phyloP scores from a whole-genome alignment of 2,888 invertebrate species.

The Tipula lateralis region DNA sequence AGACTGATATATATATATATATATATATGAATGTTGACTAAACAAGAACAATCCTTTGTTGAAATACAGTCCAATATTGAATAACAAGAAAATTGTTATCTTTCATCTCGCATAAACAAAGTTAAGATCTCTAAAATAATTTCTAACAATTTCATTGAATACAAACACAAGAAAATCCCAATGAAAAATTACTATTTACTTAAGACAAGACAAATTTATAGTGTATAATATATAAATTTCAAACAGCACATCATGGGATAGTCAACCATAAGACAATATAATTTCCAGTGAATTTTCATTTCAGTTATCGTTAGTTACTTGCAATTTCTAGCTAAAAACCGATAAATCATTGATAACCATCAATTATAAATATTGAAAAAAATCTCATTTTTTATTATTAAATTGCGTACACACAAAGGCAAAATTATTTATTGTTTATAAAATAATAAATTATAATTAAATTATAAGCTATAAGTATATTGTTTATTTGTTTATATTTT shows the following conservation, averaged over 20 bases:
- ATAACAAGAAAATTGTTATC: background rate
- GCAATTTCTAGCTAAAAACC: background rate
- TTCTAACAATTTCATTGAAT: background rate
- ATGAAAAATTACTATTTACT: background rate
- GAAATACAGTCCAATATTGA: background rate
- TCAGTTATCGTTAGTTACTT: background rate
- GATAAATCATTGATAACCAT: conserved; percentile 19
- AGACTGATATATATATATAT: too few relatives aligned
- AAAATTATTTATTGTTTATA: background rate
- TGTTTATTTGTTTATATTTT: conserved; percentile 8
- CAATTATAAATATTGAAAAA: background rate
- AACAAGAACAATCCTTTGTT: background rate
- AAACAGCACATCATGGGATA: background rate
- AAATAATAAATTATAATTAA: conserved; percentile 9
- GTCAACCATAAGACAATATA: background rate
- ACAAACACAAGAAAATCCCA: background rate
- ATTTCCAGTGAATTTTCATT: background rate
- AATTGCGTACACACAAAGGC: background rate
- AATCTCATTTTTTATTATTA: background rate
- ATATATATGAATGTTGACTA: too few relatives aligned
- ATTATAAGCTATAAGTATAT: background rate
- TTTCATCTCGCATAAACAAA: background rate
- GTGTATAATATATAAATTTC: too few relatives aligned
- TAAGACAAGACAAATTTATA: background rate
- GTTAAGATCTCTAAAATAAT: background rate